phyloP scores from a whole-genome alignment of 2,797 vertebrate genomes.

The Acomys russatus region DNA sequence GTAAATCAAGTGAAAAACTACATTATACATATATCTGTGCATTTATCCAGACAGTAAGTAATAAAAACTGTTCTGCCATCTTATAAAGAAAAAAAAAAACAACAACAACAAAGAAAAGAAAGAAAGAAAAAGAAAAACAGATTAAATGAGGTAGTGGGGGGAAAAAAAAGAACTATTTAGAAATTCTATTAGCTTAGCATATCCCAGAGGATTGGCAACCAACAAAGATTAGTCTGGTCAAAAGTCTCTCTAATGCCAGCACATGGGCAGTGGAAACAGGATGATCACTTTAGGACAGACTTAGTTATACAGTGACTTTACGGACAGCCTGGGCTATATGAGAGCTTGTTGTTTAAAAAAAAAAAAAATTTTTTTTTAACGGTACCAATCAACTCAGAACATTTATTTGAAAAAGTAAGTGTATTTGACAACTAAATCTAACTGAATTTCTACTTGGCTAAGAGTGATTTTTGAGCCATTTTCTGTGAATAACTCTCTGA shows the following conservation, averaged over 20 bases:
- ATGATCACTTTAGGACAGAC: neutral
- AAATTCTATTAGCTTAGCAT: conserved; percentile 54
- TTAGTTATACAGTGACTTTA: neutral
- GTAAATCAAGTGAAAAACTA: too few species aligned
- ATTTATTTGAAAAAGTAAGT: conserved; percentile 54
- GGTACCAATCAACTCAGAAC: conserved; percentile 59
- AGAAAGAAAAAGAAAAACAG: too few species aligned
- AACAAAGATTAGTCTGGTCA: conserved; percentile 51
- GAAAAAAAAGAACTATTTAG: neutral
- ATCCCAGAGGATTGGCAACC: conserved; percentile 25
- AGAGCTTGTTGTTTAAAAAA: too few species aligned
- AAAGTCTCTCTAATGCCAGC: neutral
- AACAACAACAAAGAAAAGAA: too few species aligned
- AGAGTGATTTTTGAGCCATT: neutral
- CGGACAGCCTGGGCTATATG: neutral
- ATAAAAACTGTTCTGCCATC: too few species aligned
- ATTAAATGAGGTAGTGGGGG: too few species aligned
- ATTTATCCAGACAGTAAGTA: too few species aligned
- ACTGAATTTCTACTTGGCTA: conserved; percentile 48
- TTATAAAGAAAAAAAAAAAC: too few species aligned
- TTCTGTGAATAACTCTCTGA: conserved; percentile 17
- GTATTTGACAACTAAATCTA: conserved; percentile 56
- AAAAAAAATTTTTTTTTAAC: neutral
- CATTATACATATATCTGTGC: too few species aligned
- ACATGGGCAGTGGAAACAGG: neutral